Conservation (phyloP, 2,888 invertebrate genomes). For the Oasisia sp. region DNA sequence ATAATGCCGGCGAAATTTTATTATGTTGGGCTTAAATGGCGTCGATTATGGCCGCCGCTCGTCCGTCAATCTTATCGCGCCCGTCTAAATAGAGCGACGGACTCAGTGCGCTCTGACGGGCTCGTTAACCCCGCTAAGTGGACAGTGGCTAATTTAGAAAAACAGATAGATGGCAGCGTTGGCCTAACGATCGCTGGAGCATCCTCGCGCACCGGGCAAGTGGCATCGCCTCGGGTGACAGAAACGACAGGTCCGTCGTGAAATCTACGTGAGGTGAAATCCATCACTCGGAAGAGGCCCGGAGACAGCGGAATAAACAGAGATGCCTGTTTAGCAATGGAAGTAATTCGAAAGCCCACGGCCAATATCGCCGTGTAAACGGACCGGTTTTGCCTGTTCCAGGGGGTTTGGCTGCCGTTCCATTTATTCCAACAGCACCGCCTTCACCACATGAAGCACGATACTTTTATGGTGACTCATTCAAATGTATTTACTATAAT, state of each 20-base stretch:
- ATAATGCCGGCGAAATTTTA: slow-evolving; percentile 13
- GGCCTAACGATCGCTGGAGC: not conserved
- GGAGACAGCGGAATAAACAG: not conserved
- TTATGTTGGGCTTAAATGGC: not conserved
- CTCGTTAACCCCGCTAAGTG: not conserved
- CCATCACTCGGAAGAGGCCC: not conserved
- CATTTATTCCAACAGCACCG: not conserved
- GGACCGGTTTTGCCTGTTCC: not conserved
- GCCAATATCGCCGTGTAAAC: not conserved
- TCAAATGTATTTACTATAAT: not conserved
- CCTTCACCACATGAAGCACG: not conserved
- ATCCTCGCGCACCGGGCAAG: not conserved
- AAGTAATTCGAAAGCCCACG: not conserved
- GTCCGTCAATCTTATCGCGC: slow-evolving; percentile 12
- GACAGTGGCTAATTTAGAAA: slow-evolving; percentile 9
- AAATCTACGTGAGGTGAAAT: not conserved
- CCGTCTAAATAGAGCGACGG: not conserved
- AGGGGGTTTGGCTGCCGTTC: not conserved
- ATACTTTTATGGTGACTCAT: not conserved
- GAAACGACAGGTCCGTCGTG: not conserved
- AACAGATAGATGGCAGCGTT: not conserved
- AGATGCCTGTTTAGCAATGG: not conserved
- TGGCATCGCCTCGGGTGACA: not conserved
- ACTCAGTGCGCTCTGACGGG: not conserved
- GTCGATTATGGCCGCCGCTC: not conserved